Conservation (phyloP, 2,113 vertebrate species). For the Mobula birostris region DNA sequence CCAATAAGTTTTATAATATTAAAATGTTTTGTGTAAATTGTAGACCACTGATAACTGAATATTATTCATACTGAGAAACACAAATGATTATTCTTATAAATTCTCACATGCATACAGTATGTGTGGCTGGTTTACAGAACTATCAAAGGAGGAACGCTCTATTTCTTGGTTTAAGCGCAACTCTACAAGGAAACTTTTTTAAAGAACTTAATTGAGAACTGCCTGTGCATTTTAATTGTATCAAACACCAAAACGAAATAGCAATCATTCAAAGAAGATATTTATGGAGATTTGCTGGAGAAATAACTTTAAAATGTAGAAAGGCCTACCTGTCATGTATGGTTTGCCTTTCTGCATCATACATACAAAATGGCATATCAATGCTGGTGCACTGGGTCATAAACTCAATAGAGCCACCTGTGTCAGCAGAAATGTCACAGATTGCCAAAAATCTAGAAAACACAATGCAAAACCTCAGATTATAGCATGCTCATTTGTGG, state of each 20-base stretch:
- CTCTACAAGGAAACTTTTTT: not conserved
- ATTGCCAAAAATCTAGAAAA: slow-evolving; percentile 80
- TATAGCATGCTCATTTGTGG: not conserved
- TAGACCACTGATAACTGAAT: not conserved
- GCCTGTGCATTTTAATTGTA: not conserved
- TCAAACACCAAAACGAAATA: not conserved
- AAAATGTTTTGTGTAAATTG: not conserved
- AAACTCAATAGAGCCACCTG: slow-evolving; percentile 91
- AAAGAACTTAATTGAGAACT: not conserved
- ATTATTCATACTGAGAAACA: not conserved
- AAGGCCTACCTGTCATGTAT: slow-evolving; percentile 78
- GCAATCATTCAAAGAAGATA: not conserved
- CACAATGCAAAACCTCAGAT: not conserved
- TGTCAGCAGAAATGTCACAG: slow-evolving; percentile 93
- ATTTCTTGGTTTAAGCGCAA: not conserved
- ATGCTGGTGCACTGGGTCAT: slow-evolving; percentile 95
- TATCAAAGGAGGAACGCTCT: not conserved
- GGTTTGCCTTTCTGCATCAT: slow-evolving; percentile 88
- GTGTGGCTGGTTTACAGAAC: not conserved
- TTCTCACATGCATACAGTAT: not conserved
- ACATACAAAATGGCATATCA: slow-evolving; percentile 91
- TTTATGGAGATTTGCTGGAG: not conserved
- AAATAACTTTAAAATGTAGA: not conserved
- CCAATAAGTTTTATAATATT: too few species aligned
- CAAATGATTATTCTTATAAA: not conserved